Evolutionary conservation across 1,140 invertebrate genomes (phyloP).

Genomic region (Hermatobates lingyangjiaoensis): DNA sequence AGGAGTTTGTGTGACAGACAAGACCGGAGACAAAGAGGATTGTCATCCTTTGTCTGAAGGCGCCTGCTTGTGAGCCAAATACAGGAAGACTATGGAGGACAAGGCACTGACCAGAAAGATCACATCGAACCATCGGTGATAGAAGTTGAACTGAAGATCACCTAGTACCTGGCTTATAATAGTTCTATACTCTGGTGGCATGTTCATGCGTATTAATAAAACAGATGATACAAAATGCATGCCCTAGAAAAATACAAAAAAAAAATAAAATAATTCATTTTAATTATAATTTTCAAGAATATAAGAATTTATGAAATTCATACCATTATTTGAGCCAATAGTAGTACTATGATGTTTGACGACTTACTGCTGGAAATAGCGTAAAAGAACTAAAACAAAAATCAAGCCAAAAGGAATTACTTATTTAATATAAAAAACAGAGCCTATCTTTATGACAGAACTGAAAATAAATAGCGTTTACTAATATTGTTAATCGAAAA

Average conservation of each 20-base stretch:
- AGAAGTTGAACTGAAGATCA: conserved; percentile 97
- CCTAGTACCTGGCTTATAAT: conserved; percentile 97
- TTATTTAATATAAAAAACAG: too few species aligned
- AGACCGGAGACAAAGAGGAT: too few species aligned
- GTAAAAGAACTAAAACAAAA: conserved; percentile 83
- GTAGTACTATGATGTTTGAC: conserved; percentile 93
- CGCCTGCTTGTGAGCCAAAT: conserved; percentile 76
- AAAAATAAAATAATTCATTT: conserved; percentile 4
- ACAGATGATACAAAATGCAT: conserved; percentile 99
- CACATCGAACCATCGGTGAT: conserved; percentile 99
- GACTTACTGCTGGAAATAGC: conserved; percentile 98
- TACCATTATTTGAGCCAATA: conserved; percentile 95
- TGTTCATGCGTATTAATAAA: conserved; percentile 96
- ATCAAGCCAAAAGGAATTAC: too few species aligned
- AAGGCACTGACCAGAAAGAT: conserved; percentile 96
- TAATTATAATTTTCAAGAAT: background rate
- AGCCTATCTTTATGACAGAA: too few species aligned
- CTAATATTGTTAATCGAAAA: background rate
- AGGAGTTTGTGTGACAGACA: too few species aligned
- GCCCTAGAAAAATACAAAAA: conserved; percentile 38
- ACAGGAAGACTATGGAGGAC: conserved; percentile 87
- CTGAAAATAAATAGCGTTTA: too few species aligned
- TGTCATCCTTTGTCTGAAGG: conserved; percentile 26
- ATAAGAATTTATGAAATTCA: conserved; percentile 15
- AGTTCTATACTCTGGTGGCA: conserved; percentile 90